Conservation (phyloP, 2,888 invertebrate species). For the Pachydiplax longipennis region DNA sequence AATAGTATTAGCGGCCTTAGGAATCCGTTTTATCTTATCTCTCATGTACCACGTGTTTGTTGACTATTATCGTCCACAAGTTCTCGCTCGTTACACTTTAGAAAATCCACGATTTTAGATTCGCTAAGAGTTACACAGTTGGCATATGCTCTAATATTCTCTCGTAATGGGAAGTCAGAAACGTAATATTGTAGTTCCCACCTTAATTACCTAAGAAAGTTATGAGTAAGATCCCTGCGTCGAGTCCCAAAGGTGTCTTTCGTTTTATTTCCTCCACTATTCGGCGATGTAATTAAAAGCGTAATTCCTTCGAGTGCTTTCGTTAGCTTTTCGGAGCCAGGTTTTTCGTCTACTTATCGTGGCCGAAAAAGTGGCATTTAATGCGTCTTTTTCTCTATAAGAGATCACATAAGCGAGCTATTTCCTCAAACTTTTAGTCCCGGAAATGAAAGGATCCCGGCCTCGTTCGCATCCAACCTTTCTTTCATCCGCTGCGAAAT, state of each 20-base stretch:
- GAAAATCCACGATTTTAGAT: too few species aligned
- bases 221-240: not conserved
- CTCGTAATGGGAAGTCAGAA: not conserved
- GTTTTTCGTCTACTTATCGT: not conserved
- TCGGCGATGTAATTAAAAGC: not conserved
- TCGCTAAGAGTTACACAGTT: too few species aligned
- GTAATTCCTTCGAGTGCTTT: not conserved
- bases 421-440: not conserved
- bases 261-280: not conserved
- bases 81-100: too few species aligned
- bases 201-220: not conserved
- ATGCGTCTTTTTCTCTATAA: not conserved
- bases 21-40: too few species aligned
- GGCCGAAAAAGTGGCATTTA: not conserved
- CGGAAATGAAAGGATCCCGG: not conserved
- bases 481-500: not conserved
- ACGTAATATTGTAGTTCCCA: not conserved
- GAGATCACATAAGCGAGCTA: not conserved
- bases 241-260: not conserved
- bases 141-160: too few species aligned
- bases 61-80: too few species aligned
- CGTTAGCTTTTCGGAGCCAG: not conserved
- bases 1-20: too few species aligned
- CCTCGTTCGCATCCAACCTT: not conserved
- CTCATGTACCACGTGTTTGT: too few species aligned